Evolutionary conservation across 2,888 invertebrate species (phyloP), one percentile per base, ranked within the genome.

Genomic region (Stegophylla sp.): DNA sequence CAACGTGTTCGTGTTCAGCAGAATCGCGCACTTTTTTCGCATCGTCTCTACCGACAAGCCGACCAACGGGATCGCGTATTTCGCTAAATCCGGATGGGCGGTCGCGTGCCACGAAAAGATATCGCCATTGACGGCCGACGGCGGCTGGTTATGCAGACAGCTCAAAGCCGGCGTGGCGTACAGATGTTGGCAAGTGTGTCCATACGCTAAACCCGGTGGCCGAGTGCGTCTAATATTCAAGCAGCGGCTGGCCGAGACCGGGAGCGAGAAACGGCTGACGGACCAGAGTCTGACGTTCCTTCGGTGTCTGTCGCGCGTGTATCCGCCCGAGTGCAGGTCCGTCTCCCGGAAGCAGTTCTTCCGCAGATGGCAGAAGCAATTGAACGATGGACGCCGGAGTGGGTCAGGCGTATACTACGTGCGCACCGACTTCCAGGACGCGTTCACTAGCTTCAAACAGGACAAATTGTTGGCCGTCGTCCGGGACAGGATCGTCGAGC

Each of bases 381-480:
- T n/a, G n/a, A n/a, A n/a, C n/a, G n/a, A n/a, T n/a, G n/a, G n/a
- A n/a, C 67, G 48, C 4, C n/a, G 4, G 15, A 45, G 10, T 23
- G 56, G 28, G 26, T 1, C 23, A 1, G 26, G n/a, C n/a, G 28
- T 79, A 17, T 79, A 61, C 41, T 79, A 51, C 26, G 79, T 79
- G n/a, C 59, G 71, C 3, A 79, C 79, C 5, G 79, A 79, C 17
- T 79, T 79, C 51, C 71, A n/a, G 1, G 79, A 79, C n/a, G 79
- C 79, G n/a, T 79, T 79, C 41, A 79, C 79, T 26, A 79, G 79
- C 13, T 43, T 79, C 23, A 5, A 43, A 12, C 79, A 79, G 12
- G 51, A 17, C 12, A 61, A 69, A 23, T 26, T 79, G 48, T 41
- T 12, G 23, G 20, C 79, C 2, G 79, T 71, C 15, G 48, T 79